phyloP scores from a whole-genome alignment of 2,797 vertebrate species.

The Tachyglossus aculeatus region DNA sequence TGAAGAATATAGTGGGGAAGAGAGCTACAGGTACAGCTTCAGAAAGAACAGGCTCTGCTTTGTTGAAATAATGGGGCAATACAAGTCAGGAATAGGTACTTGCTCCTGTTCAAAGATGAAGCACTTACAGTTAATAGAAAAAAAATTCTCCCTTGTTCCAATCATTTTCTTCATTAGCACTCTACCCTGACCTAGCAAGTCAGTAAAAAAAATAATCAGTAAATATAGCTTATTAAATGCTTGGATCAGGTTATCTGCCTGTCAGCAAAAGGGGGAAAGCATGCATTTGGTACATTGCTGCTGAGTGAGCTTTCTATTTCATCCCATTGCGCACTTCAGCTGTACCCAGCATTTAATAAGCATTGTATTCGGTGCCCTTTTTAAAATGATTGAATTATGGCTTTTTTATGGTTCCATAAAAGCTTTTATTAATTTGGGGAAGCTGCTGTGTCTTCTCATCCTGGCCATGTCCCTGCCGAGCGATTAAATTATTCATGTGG shows the following conservation, averaged over 20 bases:
- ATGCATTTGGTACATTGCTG: slow-evolving; percentile 54
- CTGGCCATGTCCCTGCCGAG: slow-evolving; percentile 27
- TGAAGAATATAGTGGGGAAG: not conserved
- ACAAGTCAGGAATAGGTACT: not conserved
- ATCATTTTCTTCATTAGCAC: slow-evolving; percentile 60
- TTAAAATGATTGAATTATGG: slow-evolving; percentile 72
- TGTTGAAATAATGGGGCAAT: not conserved
- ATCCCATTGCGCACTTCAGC: slow-evolving; percentile 45
- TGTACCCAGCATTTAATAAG: slow-evolving; percentile 64
- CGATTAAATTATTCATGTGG: slow-evolving; percentile 67
- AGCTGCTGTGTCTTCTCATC: slow-evolving; percentile 49
- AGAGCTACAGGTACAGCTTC: not conserved
- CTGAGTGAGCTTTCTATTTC: slow-evolving; percentile 66
- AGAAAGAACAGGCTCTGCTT: not conserved
- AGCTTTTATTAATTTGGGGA: slow-evolving; percentile 72
- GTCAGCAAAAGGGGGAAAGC: slow-evolving; percentile 63
- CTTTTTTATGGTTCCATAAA: slow-evolving; percentile 72
- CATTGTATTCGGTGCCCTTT: slow-evolving; percentile 62
- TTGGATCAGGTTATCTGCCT: slow-evolving; percentile 67
- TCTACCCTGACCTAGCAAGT: slow-evolving; percentile 57
- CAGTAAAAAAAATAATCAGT: slow-evolving; percentile 62
- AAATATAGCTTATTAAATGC: slow-evolving; percentile 79
- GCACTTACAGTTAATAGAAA: not conserved
- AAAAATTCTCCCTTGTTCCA: not conserved
- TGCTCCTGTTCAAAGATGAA: not conserved